Percentiles rank a stretch among this genome's conserved stretches.
phyloP scores from a whole-genome alignment of 2,888 invertebrate species.

The Agrenia bidenticulata region DNA sequence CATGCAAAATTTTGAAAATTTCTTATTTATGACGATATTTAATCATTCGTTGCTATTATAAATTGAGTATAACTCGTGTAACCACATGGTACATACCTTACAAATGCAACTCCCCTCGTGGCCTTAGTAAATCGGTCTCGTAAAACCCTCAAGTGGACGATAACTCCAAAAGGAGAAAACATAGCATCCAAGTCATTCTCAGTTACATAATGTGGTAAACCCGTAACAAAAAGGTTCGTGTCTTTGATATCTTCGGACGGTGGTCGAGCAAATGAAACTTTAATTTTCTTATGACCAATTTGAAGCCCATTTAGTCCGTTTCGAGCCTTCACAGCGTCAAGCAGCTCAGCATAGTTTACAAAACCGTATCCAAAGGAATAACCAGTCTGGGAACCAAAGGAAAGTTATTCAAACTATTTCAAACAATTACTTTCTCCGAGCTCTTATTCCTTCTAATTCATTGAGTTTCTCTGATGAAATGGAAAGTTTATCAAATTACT shows the following conservation, averaged over 20 bases:
- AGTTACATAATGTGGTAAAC: constrained; percentile 7
- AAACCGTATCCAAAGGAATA: constrained; percentile 96
- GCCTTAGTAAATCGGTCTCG: constrained; percentile 84
- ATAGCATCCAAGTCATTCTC: constrained; percentile 80
- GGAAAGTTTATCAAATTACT: constrained; percentile 58
- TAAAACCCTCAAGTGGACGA: constrained; percentile 85
- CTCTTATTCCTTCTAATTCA: too few relatives aligned
- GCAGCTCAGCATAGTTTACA: constrained; percentile 81
- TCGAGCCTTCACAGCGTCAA: constrained; percentile 83
- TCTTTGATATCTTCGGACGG: constrained; percentile 81
- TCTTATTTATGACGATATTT: too few relatives aligned
- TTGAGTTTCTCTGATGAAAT: too few relatives aligned
- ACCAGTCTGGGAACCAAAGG: constrained; percentile 67
- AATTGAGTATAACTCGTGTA: too few relatives aligned
- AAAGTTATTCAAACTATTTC: too few relatives aligned
- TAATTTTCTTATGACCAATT: constrained; percentile 86
- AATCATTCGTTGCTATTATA: too few relatives aligned
- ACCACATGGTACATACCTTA: too few relatives aligned
- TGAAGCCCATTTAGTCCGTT: constrained; percentile 81
- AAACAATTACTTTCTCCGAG: too few relatives aligned
- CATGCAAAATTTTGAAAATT: too few relatives aligned
- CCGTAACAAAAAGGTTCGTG: constrained; percentile 18
- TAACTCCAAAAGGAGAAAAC: constrained; percentile 84
- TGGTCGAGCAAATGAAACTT: constrained; percentile 81
- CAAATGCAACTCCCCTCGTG: constrained; percentile 88